Evolutionary conservation across 2,113 vertebrate genomes (phyloP), one percentile per base, ranked within the genome.

Genomic region (Toxotes chatareus): DNA sequence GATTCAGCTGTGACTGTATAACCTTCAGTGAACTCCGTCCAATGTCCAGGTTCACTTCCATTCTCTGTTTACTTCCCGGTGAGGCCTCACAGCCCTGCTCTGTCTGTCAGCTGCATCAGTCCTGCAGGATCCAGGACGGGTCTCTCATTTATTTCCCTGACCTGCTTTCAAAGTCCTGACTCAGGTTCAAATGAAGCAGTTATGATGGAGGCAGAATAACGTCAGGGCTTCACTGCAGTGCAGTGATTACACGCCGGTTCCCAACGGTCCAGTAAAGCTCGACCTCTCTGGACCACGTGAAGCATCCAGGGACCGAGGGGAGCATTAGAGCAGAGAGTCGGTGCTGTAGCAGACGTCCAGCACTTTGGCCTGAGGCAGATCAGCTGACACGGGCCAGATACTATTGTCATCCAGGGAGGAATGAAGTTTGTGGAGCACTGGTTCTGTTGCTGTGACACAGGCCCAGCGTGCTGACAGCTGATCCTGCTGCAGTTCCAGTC

Each of bases 201-300:
- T 49, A 57, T 6, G 42, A 49, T 21, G 4, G 40, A 76, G 21
- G 44, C 44, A 31, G 67, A 76, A 55, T 38, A 47, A 56, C 42
- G 38, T 47, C 60, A 47, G 44, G 38, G 21, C 61, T 86, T 78
- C 69, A 79, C 23, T 59, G 78, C 73, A 63, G 73, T 17, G 27
- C 46, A 2, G 38, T 21, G 67, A 63, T 73, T 31, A 62, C 68
- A 73, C 47, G 23, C 51, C 17, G 63, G 60, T 16, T 73, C 77
- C 81, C 73, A 38, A 16, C 59, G 36, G 77, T 27, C 82, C 57
- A 36, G 78, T 84, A 70, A 81, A 84, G 63, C 51, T 55, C 13
- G 31, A 46, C 53, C 69, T 57, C 60, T 72, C 51, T 7, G 10
- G 46, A 44, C 70, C 3, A 44, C 10, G 12, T 13, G 42, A 40